Evolutionary conservation across 1,140 invertebrate genomes (phyloP).

Genomic region (Drosophila tropicalis): DNA sequence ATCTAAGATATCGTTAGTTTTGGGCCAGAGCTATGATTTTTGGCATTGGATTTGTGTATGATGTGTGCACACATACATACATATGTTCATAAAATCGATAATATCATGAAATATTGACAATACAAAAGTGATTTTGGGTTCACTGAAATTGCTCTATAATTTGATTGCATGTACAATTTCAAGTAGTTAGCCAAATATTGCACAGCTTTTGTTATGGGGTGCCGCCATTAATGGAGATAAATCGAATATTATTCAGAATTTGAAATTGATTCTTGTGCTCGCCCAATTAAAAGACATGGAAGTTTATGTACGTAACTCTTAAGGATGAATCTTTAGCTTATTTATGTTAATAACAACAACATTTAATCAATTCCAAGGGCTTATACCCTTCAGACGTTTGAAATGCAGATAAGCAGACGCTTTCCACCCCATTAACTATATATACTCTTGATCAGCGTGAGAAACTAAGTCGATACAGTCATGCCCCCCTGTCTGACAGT

Average conservation of each 20-base stretch:
- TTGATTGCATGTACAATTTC: conserved; percentile 40
- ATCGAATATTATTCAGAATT: neutral
- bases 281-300: too few relatives aligned
- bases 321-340: too few relatives aligned
- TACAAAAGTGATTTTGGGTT: conserved; percentile 28
- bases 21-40: conserved; percentile 26
- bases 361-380: too few relatives aligned
- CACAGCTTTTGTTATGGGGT: conserved; percentile 10
- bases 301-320: too few relatives aligned
- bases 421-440: too few relatives aligned
- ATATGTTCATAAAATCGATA: conserved; percentile 46
- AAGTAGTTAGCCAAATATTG: conserved; percentile 17
- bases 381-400: too few relatives aligned
- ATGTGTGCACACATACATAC: conserved; percentile 17
- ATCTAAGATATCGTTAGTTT: conserved; percentile 45
- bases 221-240: neutral
- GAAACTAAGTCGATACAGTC: too few relatives aligned
- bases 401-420: too few relatives aligned
- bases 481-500: too few relatives aligned
- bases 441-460: too few relatives aligned
- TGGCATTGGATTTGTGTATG: conserved; percentile 32
- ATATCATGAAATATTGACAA: conserved; percentile 54
- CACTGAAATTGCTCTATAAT: conserved; percentile 43
- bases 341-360: too few relatives aligned
- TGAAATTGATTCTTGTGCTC: conserved; percentile 7